Base-by-base conservation (phyloP, 2,113 vertebrate genomes). In the Oncorhynchus masou region DNA sequence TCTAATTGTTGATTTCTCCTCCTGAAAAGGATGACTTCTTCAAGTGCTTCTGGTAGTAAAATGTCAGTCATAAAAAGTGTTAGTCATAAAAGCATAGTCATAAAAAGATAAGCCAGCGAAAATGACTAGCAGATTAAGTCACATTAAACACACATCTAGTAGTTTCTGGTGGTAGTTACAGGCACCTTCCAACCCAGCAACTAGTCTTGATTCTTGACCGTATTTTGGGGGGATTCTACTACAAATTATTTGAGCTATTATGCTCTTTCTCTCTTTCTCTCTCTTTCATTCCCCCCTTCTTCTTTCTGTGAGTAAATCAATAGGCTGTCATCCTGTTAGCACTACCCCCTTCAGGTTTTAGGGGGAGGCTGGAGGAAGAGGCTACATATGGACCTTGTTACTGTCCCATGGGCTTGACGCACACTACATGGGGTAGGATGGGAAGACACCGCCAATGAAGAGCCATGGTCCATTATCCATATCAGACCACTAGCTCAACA, bases 351-450 rank as follows among this genome's bases (percentile, higher is more conserved):
- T 80, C 74, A 65, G 25, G 74, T 77, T 73, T 62, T 6, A 77
- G 70, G 66, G 66, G 74, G 71, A 0, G 16, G 59, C 78, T 71
- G 64, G 71, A 62, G 85, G 85, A 90, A 87, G 80, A 79, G 77
- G 84, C 82, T 75, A 81, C 89, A 83, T 90, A 83, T 91, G 90
- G 87, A 87, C 65, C 86, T 82, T 74, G 75, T 91, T 91, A 91
- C 69, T 65, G 29, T 75, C 78, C 74, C 34, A 64, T 24, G 48
- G 62, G n/a, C 78, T 78, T 85, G 74, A 87, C 79, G 70, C 73
- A 27, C 73, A 76, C 12, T 34, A 31, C 70, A 22, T 24, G 62
- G 13, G 76, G 49, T 51, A 49, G n/a, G 79, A 79, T 69, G 62
- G 73, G 57, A 19, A 45, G 66, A 76, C 71, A 76, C 59, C 3